Base-by-base conservation (phyloP, 2,797 vertebrate species). In the Characodon lateralis region DNA sequence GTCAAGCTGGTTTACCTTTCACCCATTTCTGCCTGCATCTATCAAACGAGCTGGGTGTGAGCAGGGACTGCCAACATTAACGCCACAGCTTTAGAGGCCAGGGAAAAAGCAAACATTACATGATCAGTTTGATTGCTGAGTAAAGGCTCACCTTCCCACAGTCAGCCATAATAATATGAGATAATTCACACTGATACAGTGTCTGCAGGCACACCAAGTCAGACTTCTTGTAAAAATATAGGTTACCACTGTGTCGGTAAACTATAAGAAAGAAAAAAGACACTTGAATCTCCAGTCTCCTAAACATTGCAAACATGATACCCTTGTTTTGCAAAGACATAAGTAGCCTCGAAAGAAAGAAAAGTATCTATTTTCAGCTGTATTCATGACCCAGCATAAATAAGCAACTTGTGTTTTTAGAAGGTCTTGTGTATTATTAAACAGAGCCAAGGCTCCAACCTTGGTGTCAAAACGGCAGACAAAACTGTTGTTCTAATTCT, bases 81-180 rank as follows among this genome's bases (percentile, higher is more conserved):
- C 74, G 74, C 41, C 77, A 5, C 78, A 81, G 91, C 84, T 91
- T 92, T 83, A 83, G 77, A 80, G 88, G 83, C 90, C 81, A 87
- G 87, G 51, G 65, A 74, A 84, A 88, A 69, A 89, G 87, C 83
- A 86, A 91, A 91, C 87, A 84, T 0, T 7, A 63, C 41, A 8
- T 69, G 66, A 48, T 5, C 43, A 7, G 66, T 18, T 69, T 41
- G 66, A 69, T 26, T 69, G 43, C 6, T 2, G 13, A 22, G 66
- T 7, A 24, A 69, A 69, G n/a, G 83, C 80, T 72, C 81, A 68
- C 31, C 77, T 20, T 41, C 59, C 58, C 43, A 43, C 78, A 79
- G 71, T 22, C 66, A 55, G 9, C 43, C 41, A 24, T 58, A 63
- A 61, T 46, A 24, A 46, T 69, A 46, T 7, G 12, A 69, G 41